Evolutionary conservation across 2,113 vertebrate species (phyloP), one percentile per base, ranked within the genome.

Genomic region (Salvelinus fontinalis): DNA sequence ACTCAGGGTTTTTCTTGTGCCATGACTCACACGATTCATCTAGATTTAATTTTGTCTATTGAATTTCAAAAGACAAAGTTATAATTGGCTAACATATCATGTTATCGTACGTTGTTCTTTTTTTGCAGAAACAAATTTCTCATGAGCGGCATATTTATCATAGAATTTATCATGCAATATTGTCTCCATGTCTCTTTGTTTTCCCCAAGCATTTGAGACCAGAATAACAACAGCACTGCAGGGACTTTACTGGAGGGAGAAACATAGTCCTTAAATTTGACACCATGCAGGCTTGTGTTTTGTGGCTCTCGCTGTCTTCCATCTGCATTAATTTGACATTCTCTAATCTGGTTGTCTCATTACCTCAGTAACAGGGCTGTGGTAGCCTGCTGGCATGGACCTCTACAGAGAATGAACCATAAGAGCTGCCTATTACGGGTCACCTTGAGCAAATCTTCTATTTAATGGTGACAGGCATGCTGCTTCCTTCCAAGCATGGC

Each of bases 241-340:
- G 82, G 76, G 80, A 75, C 67, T 84, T 86, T 67, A 80, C 70
- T 84, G 71, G 65, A 76, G 69, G 26, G 59, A 80, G 11, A 39
- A 80, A 87, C 82, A 83, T 75, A 79, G 79, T 82, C 75, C 66
- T 48, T 85, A 79, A 84, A 59, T 84, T 79, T 88, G 88, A 89
- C 88, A 87, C 77, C 87, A 84, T 69, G 80, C 79, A 82, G 86
- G 85, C 86, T 85, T 85, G 84, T 87, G 70, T 86, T 76, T 82
- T 78, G 75, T 82, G 82, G 75, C 77, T 85, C 86, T 90, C 84
- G 67, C 85, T 80, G 86, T 87, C 85, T 86, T 79, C 83, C 84
- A 87, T 87, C 85, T 87, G 89, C 90, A 90, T 92, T 92, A 85
- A 92, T 92, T 90, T 90, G 86, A 91, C 91, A 85, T 87, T 83